A percentile compares a stretch with the other conserved stretches of the same genome.
Evolutionary conservation across 2,113 vertebrate species (phyloP).

Genomic region (Conger conger): DNA sequence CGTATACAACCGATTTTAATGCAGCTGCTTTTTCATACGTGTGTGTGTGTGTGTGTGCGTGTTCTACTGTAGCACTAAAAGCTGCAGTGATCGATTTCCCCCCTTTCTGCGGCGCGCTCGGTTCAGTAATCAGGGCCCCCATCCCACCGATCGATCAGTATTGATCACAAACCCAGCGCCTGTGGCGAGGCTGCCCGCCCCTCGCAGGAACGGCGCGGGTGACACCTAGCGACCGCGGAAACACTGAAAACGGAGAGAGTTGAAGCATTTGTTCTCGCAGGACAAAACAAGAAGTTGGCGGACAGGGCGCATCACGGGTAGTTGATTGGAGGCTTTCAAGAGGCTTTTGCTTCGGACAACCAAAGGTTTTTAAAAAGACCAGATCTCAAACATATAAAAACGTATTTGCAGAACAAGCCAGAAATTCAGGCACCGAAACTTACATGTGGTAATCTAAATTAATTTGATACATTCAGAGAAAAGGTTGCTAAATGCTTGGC

Average conservation of each 20-base stretch:
- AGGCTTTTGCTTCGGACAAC: too few relatives aligned
- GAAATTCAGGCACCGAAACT: too few relatives aligned
- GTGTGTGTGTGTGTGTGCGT: conserved; percentile 47
- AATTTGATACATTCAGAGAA: too few relatives aligned
- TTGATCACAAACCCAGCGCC: conserved; percentile 75
- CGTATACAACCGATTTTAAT: neutral
- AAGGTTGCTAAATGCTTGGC: too few relatives aligned
- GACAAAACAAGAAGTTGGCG: neutral
- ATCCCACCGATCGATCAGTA: conserved; percentile 77
- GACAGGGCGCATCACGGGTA: too few relatives aligned
- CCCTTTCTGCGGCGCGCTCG: conserved; percentile 71
- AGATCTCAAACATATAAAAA: too few relatives aligned
- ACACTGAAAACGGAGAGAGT: conserved; percentile 32
- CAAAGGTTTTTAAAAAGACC: too few relatives aligned
- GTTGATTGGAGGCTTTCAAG: too few relatives aligned
- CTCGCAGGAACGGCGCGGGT: conserved; percentile 58
- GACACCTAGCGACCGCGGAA: conserved; percentile 64
- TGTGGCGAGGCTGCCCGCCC: conserved; percentile 63
- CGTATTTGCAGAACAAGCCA: too few relatives aligned
- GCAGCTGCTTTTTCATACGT: neutral
- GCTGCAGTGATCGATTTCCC: conserved; percentile 77
- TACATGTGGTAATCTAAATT: too few relatives aligned
- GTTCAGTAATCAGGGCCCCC: conserved; percentile 80
- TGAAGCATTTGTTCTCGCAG: neutral
- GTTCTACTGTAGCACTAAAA: conserved; percentile 77